Evolutionary conservation across 2,113 vertebrate genomes (phyloP), one percentile per base, ranked within the genome.

Genomic region (Cyprinodon tularosa): DNA sequence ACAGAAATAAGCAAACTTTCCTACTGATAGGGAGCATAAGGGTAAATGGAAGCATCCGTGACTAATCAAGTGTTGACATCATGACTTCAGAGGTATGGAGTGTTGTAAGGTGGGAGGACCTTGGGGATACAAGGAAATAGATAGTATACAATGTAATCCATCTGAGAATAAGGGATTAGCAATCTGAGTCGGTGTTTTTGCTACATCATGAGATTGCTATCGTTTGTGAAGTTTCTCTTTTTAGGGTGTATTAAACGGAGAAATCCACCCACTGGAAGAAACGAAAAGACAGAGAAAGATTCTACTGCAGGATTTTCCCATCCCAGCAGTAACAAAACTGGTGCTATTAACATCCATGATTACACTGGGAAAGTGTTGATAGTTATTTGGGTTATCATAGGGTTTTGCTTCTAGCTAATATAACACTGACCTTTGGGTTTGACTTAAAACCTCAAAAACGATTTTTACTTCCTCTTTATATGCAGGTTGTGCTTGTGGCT

Each of bases 91-190:
- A 57, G 17, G 20, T 20, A 20, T 60, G 70, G 5, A 17, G 22
- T 29, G 53, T 13, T 76, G 62, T 62, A 40, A 83, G 72, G 12
- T 48, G 72, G 72, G 68, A 67, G 63, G 45, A 53, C 17, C 48
- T 74, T 38, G 29, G 36, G 64, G 61, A 77, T 65, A 66, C 45
- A 71, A 69, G 45, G 53, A 76, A 50, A 20, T 44, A 44, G 78
- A 67, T 66, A 44, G 74, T 63, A 66, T 44, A 42, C 63, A 42
- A 20, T 74, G 67, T 83, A 76, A 88, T 86, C 81, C 77, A 72
- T 81, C 72, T 71, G 71, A 86, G 73, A 6, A 62, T 78, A 74
- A 79, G 57, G 72, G 83, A 77, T 84, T 85, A 69, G 40, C 75
- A 47, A 76, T 80, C 71, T 65, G 50, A 72, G 61, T 75, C 64